Evolutionary conservation across 2,888 invertebrate genomes (phyloP).

Genomic region (Sarcophaga subvicina): DNA sequence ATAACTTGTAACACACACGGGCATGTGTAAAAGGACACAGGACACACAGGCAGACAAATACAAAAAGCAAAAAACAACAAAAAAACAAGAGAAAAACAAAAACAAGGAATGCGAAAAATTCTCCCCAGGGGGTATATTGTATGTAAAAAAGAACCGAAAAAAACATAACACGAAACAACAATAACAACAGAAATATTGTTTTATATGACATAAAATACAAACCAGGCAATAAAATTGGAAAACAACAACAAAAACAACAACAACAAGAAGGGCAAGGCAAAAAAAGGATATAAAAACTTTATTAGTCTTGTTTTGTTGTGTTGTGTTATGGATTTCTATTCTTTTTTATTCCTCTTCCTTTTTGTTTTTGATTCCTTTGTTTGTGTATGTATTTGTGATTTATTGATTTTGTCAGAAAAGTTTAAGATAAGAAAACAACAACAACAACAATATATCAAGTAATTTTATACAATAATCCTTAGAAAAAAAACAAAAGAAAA

Average conservation of each 20-base stretch:
- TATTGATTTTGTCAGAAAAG: slow-evolving; percentile 54
- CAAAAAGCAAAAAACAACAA: no score
- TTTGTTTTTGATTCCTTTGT: slow-evolving; percentile 27
- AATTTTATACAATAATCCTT: background rate
- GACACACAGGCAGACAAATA: background rate
- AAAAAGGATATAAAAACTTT: slow-evolving; percentile 50
- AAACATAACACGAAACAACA: slow-evolving; percentile 48
- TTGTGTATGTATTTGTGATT: slow-evolving; percentile 55
- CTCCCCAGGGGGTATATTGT: slow-evolving; percentile 58
- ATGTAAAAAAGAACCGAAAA: slow-evolving; percentile 39
- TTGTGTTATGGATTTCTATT: slow-evolving; percentile 1
- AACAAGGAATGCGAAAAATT: slow-evolving; percentile 60
- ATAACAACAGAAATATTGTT: slow-evolving; percentile 33
- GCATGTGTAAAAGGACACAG: background rate
- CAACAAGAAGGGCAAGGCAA: background rate
- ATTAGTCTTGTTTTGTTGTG: slow-evolving; percentile 41
- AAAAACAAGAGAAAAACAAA: no score
- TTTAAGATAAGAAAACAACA: slow-evolving; percentile 16
- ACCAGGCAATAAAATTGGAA: slow-evolving; percentile 43
- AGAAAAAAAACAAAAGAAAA: background rate
- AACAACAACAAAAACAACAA: slow-evolving; percentile 20
- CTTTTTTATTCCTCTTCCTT: background rate
- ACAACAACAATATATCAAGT: background rate
- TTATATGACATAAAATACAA: slow-evolving; percentile 62
- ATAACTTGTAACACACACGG: slow-evolving; percentile 29